Conservation (phyloP, 2,113 vertebrate genomes). For the Pollimyrus isidori region DNA sequence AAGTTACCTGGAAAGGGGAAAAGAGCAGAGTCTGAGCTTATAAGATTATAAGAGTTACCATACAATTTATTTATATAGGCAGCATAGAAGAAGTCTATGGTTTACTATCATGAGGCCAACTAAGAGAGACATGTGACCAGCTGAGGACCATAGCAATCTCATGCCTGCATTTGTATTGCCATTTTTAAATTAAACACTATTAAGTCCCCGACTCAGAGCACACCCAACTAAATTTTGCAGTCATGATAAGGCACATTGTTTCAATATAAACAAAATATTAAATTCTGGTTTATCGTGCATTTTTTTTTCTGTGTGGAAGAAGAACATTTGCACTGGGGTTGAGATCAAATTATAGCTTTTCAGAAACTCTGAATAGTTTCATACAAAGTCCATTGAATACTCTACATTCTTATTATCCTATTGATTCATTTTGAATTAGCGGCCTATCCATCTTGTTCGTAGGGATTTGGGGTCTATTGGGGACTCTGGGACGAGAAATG, state of each 20-base stretch:
- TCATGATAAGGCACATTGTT: background rate
- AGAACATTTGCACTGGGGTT: background rate
- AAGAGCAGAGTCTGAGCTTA: background rate
- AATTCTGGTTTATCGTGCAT: background rate
- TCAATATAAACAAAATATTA: background rate
- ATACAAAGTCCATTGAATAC: background rate
- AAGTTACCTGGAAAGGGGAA: slow-evolving; percentile 61
- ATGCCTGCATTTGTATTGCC: background rate
- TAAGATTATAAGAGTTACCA: background rate
- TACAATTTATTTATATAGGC: background rate
- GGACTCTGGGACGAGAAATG: background rate
- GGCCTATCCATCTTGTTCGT: background rate
- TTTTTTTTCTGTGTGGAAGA: background rate
- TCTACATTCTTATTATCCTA: background rate
- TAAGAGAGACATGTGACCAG: background rate
- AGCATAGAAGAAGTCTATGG: background rate
- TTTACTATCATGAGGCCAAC: background rate
- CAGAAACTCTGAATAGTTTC: background rate
- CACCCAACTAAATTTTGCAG: background rate
- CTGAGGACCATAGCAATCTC: background rate
- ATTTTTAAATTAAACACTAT: background rate
- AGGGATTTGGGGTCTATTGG: background rate
- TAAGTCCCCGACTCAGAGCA: background rate
- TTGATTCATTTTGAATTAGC: background rate
- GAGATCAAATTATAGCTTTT: background rate